These are phyloP conservation scores for Cataglyphis livida DNA, from an alignment of 2,888 invertebrate genomes.

Conservation along the genomic window DNA sequence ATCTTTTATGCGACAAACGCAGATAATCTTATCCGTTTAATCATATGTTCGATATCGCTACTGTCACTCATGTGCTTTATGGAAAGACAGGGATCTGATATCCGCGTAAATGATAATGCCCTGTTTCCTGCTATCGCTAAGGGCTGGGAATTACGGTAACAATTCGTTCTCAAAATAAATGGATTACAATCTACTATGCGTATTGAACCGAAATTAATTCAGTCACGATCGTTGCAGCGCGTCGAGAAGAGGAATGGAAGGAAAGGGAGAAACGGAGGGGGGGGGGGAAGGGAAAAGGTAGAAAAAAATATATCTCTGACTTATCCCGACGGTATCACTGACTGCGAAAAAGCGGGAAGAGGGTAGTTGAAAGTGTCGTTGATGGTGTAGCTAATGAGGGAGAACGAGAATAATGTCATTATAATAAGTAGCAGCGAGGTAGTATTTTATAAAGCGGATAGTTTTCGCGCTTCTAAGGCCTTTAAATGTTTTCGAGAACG, in stretches of 20 bases:
- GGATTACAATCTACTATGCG: constrained; percentile 74
- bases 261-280: neutral
- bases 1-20: constrained; percentile 12
- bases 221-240: constrained; percentile 40
- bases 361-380: constrained; percentile 66
- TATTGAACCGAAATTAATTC: constrained; percentile 78
- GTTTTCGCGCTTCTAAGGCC: constrained; percentile 66
- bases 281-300: neutral
- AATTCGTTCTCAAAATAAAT: constrained; percentile 67
- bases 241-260: neutral
- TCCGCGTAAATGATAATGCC: constrained; percentile 31
- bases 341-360: constrained; percentile 55
- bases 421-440: constrained; percentile 79
- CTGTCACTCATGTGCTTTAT: neutral
- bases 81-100: constrained; percentile 18
- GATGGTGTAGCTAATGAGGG: constrained; percentile 77
- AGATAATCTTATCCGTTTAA: constrained; percentile 18
- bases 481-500: constrained; percentile 79
- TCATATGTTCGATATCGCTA: constrained; percentile 27
- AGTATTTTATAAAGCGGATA: constrained; percentile 77
- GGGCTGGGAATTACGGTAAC: constrained; percentile 29
- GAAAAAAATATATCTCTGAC: constrained; percentile 21
- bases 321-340: constrained; percentile 60
- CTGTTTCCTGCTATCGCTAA: constrained; percentile 34
- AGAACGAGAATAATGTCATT: constrained; percentile 77